phyloP scores from a whole-genome alignment of 2,113 vertebrate species.

The Grallaria varia region DNA sequence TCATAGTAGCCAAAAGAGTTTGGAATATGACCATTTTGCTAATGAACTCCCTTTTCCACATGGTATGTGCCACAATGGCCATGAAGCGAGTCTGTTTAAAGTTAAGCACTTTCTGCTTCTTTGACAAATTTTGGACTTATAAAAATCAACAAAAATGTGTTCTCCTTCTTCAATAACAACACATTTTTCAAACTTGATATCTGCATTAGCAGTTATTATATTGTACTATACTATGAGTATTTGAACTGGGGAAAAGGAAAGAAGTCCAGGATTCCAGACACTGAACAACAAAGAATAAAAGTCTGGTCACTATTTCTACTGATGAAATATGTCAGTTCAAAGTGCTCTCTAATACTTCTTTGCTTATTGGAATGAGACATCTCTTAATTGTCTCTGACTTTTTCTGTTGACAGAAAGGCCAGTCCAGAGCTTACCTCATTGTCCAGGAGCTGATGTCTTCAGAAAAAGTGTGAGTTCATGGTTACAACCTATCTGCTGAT shows the following conservation, averaged over 20 bases:
- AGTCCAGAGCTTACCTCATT: slow-evolving; percentile 83
- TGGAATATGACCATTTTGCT: background rate
- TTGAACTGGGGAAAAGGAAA: background rate
- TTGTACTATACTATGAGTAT: background rate
- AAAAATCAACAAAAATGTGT: background rate
- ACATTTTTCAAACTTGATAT: background rate
- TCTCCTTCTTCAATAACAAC: background rate
- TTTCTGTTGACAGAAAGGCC: slow-evolving; percentile 81
- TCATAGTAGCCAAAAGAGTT: background rate
- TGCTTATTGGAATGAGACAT: background rate
- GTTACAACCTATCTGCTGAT: background rate
- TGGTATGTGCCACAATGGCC: background rate
- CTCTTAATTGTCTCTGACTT: background rate
- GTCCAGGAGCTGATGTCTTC: slow-evolving; percentile 86
- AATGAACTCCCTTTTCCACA: background rate
- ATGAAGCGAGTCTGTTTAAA: background rate
- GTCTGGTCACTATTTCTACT: background rate
- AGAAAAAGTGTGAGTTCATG: slow-evolving; percentile 85
- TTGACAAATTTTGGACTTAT: background rate
- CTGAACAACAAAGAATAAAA: background rate
- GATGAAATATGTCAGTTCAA: background rate
- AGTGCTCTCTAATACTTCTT: background rate
- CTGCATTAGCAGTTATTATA: background rate
- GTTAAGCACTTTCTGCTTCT: background rate
- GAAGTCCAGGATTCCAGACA: background rate